Evolutionary conservation across 2,113 vertebrate genomes (phyloP).

Genomic region (Willisornis vidua): DNA sequence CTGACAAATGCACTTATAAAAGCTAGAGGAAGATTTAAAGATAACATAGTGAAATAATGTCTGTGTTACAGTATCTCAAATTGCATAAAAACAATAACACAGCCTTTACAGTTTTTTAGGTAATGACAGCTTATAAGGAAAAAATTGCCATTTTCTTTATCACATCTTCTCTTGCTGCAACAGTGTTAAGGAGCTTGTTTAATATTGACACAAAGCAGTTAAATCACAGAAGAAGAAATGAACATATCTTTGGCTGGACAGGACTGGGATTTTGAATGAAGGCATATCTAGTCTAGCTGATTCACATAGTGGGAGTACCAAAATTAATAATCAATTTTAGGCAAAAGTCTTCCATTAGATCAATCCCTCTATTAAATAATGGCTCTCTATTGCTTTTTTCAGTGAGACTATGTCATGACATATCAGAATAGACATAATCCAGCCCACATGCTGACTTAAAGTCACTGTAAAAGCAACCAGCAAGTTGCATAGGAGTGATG

Average conservation of each 20-base stretch:
- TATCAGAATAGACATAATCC: not conserved
- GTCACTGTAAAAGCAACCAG: not conserved
- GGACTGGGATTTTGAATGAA: not conserved
- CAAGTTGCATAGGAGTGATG: not conserved
- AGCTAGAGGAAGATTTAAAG: not conserved
- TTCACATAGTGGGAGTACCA: not conserved
- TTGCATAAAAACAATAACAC: not conserved
- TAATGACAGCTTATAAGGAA: not conserved
- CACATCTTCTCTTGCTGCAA: not conserved
- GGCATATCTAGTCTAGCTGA: not conserved
- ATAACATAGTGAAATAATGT: not conserved
- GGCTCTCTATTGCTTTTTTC: not conserved
- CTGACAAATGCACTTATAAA: not conserved
- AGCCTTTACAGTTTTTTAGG: not conserved
- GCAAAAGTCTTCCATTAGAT: not conserved
- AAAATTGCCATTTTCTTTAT: not conserved
- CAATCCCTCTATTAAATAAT: not conserved
- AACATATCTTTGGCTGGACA: not conserved
- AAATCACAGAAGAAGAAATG: not conserved
- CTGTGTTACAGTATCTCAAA: not conserved
- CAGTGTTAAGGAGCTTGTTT: not conserved
- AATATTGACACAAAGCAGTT: not conserved
- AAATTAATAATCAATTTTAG: not conserved
- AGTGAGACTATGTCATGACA: not conserved
- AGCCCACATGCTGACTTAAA: not conserved